Base-by-base conservation (phyloP, 2,888 invertebrate species). In the Allygus modestus region DNA sequence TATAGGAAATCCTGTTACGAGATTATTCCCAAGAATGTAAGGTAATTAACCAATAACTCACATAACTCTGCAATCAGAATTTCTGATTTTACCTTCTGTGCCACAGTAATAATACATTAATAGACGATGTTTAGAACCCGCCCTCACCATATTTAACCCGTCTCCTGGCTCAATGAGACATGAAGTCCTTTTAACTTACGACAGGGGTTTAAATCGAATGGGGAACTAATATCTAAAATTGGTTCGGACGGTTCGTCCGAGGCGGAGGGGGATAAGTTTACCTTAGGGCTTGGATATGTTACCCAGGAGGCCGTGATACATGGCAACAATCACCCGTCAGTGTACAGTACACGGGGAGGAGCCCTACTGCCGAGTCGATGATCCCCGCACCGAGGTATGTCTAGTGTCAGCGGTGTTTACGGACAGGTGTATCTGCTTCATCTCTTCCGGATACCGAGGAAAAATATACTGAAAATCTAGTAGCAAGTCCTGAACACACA, bases 211-310 rank as follows among this genome's bases (percentile, higher is more conserved):
- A 28, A 65, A 65, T 31, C 4, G 28, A 65, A 65, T 28, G 28
- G 28, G 65, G 65, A 28, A 65, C 65, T 65, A 65, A 65, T 65
- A 65, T 65, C 28, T 31, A 65, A 65, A 65, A 65, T 65, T 65
- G 65, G 65, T 15, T 65, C 28, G 28, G 65, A 28, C 31, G 0
- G 28, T 54, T 20, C 7, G 20, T 46, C 46, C n/a, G 20, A n/a
- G 58, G 58, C 0, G 65, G 65, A n/a, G 20, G 65, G 65, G 65
- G 28, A 9, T 12, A 28, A 65, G 65, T 65, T 65, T 65, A 65
- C 65, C 65, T 65, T 11, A 15, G 65, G 31, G 65, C 65, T n/a
- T 11, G 17, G 0, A 28, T 28, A 65, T 65, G 65, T 28, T 65
- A 65, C 28, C 65, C 65, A 65, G 65, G 65, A 65, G 65, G 65